Evolutionary conservation across 2,888 invertebrate genomes (phyloP).

Genomic region (Melanostoma mellinum): DNA sequence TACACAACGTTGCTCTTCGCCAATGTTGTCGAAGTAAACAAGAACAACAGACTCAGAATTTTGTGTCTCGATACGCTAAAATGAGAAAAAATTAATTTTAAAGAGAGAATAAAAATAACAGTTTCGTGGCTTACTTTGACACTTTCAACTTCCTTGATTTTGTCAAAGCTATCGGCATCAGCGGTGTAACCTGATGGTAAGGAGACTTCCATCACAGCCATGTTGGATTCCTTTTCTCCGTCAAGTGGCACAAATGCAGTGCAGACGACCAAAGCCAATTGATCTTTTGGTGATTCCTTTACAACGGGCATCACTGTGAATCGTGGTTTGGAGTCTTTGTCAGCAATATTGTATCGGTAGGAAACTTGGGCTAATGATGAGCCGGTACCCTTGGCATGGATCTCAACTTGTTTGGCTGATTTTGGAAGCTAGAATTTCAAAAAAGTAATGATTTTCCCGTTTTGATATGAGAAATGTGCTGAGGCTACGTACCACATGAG

Average conservation of each 20-base stretch:
- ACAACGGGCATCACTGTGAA: conserved; percentile 94
- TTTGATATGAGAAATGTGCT: not conserved
- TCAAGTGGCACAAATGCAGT: conserved; percentile 84
- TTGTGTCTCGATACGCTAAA: conserved; percentile 86
- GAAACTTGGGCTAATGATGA: conserved; percentile 90
- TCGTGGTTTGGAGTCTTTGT: conserved; percentile 93
- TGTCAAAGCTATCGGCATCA: conserved; percentile 88
- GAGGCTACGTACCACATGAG: conserved; percentile 85
- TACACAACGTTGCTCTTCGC: conserved; percentile 87
- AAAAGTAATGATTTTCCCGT: not conserved
- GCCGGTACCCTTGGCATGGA: conserved; percentile 91
- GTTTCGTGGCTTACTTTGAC: conserved; percentile 77
- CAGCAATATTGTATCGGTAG: conserved; percentile 92
- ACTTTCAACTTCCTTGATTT: conserved; percentile 82
- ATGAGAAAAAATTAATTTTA: conserved; percentile 81
- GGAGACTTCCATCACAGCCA: conserved; percentile 94
- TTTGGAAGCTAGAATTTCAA: conserved; percentile 75
- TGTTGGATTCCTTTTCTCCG: conserved; percentile 87
- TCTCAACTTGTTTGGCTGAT: conserved; percentile 85
- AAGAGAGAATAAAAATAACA: conserved; percentile 73
- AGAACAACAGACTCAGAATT: conserved; percentile 86
- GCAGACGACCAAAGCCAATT: conserved; percentile 91
- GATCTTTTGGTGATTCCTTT: conserved; percentile 90
- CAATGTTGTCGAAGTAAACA: conserved; percentile 88
- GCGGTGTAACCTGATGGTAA: conserved; percentile 96